Evolutionary conservation across 2,888 invertebrate species (phyloP), one percentile per base, ranked within the genome.

Genomic region (Eumacrocentrus americanus): DNA sequence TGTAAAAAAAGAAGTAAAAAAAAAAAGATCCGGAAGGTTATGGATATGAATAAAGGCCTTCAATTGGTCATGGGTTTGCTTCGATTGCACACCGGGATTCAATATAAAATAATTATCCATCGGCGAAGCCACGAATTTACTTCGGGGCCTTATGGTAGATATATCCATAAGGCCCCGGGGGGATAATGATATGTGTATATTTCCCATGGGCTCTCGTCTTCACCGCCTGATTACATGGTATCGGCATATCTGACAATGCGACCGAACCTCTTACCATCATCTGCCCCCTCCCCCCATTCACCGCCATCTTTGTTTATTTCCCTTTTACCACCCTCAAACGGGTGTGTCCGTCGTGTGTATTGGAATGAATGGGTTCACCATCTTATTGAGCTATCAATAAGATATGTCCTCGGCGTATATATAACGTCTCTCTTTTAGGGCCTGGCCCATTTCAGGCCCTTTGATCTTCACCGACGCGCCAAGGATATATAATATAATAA

Each of bases 361-460:
- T 5, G 14, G 16, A 20, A 72, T 71, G 72, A 72, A 73, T 73
- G 68, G 68, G 68, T 56, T 68, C 67, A 69, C 71, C 71, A 73
- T 72, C 75, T 75, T 73, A 76, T 77, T 76, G 76, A 77, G 74
- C 76, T 76, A 76, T 76, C 77, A 76, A 74, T 74, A 71, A 46
- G 42, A 57, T 35, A 52, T 40, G 40, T 40, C 14, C 16, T 40
- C 14, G n/a, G 9, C 12, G n/a, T n/a, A n/a, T n/a, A 37, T 12
- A 37, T 37, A 12, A 7, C 14, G 20, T 14, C 12, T 14, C 20
- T 42, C 46, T 46, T 25, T 25, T 6, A 29, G 29, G 29, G 23
- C 48, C 25, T 50, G 42, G 61, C 58, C 58, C 53, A 51, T 54
- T 63, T 63, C 64, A 66, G 65, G 68, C 72, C 71, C 77, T 78